Percentiles rank a stretch among this genome's conserved stretches.
phyloP scores from a whole-genome alignment of 2,113 vertebrate genomes.

The Muntiacus muntjak region DNA sequence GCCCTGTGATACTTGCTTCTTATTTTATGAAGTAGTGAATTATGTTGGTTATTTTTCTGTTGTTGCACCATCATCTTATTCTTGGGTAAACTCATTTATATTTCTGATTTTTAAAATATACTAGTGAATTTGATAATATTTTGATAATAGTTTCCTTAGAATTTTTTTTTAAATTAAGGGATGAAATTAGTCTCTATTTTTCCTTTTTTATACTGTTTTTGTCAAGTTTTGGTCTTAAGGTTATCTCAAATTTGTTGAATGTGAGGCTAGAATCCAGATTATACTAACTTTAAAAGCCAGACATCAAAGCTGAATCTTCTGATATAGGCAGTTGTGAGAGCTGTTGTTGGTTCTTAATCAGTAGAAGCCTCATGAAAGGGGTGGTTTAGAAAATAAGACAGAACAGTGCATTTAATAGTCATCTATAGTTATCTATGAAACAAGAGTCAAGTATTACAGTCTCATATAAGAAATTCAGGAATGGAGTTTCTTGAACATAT shows the following conservation, averaged over 20 bases:
- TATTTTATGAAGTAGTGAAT: neutral
- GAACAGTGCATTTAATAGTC: neutral
- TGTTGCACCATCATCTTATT: neutral
- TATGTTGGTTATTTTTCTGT: neutral
- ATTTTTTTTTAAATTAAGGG: neutral
- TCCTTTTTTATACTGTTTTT: neutral
- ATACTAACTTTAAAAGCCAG: neutral
- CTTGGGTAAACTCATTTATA: neutral
- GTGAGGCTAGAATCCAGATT: neutral
- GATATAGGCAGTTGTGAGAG: neutral
- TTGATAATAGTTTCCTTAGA: neutral
- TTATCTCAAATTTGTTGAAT: neutral
- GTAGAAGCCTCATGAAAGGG: neutral
- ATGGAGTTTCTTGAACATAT: neutral
- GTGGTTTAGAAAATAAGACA: neutral
- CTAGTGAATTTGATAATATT: neutral
- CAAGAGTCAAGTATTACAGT: neutral
- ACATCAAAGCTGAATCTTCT: neutral
- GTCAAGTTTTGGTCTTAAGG: neutral
- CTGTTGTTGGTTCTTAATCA: neutral
- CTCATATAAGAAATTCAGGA: neutral
- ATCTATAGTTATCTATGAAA: neutral
- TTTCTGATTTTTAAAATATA: neutral
- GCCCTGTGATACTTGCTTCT: neutral
- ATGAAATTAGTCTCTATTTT: neutral